Conservation (phyloP, 2,888 invertebrate species). For the Saturnia pavonia region DNA sequence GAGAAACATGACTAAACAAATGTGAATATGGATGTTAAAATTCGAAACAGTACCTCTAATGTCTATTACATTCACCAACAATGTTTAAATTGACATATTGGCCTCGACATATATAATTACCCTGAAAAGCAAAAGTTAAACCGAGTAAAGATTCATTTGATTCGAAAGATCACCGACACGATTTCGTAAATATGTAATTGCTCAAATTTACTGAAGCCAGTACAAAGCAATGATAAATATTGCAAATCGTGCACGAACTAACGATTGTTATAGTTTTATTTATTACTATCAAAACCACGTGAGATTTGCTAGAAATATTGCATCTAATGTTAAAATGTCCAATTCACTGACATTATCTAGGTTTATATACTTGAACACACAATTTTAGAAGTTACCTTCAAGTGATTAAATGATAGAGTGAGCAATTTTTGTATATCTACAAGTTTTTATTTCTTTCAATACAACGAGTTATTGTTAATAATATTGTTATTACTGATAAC, state of each 20-base stretch:
- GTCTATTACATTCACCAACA: neutral
- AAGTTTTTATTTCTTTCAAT: no score
- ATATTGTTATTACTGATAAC: no score
- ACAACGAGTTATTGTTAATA: no score
- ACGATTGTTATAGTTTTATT: neutral
- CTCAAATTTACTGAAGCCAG: slow-evolving; percentile 3
- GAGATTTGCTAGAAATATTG: neutral
- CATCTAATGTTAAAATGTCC: neutral
- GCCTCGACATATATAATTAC: slow-evolving; percentile 8
- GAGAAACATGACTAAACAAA: neutral
- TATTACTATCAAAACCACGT: neutral
- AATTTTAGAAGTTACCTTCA: neutral
- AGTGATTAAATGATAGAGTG: no score
- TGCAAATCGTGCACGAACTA: slow-evolving; percentile 4
- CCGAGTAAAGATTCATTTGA: neutral
- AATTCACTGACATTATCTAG: neutral
- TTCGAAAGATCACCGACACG: neutral
- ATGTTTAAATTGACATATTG: slow-evolving; percentile 9
- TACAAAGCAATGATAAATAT: slow-evolving; percentile 2
- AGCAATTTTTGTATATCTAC: no score
- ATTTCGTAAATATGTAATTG: slow-evolving; percentile 10
- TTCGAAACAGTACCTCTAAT: no score
- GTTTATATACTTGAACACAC: neutral
- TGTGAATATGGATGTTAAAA: slow-evolving; percentile 7
- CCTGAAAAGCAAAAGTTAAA: slow-evolving; percentile 8